Conservation (phyloP, 2,888 invertebrate genomes). For the Amiota mariae region DNA sequence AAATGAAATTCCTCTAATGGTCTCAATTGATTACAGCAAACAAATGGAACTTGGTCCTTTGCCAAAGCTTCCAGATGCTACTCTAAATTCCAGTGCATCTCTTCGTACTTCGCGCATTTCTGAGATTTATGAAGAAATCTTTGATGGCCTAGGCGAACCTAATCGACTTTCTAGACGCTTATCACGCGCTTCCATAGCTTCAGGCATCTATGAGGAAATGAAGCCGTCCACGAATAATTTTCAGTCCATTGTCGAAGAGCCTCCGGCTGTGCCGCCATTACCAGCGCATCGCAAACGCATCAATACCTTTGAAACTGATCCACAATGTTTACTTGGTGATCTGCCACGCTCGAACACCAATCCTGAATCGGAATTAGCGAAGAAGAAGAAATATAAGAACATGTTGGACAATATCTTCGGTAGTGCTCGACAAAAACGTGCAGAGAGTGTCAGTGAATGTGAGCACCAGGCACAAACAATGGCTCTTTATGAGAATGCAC, state of each 20-base stretch:
- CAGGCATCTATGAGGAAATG: slow-evolving; percentile 74
- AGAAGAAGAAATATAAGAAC: slow-evolving; percentile 70
- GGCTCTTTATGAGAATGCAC: slow-evolving; percentile 54
- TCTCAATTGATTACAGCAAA: slow-evolving; percentile 3
- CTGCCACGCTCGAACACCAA: slow-evolving; percentile 72
- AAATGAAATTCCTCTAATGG: background rate
- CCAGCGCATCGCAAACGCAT: slow-evolving; percentile 71
- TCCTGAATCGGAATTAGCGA: slow-evolving; percentile 71
- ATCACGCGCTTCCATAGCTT: slow-evolving; percentile 70
- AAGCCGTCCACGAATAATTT: slow-evolving; percentile 54
- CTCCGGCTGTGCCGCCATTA: slow-evolving; percentile 54
- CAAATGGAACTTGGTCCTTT: slow-evolving; percentile 69
- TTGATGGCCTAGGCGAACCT: slow-evolving; percentile 53
- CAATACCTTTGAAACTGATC: slow-evolving; percentile 68
- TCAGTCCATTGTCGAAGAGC: slow-evolving; percentile 53
- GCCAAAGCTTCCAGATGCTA: slow-evolving; percentile 68
- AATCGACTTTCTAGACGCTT: slow-evolving; percentile 53
- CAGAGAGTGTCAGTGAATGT: slow-evolving; percentile 62
- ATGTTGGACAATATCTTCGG: slow-evolving; percentile 69
- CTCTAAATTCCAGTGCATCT: slow-evolving; percentile 54
- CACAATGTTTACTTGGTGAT: slow-evolving; percentile 46
- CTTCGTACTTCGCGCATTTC: slow-evolving; percentile 67
- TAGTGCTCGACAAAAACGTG: slow-evolving; percentile 60
- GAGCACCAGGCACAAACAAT: slow-evolving; percentile 35
- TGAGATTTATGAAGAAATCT: slow-evolving; percentile 73